These are phyloP conservation scores for Anguilla megastoma DNA, from an alignment of 2,797 vertebrate species.

Conservation along the genomic window DNA sequence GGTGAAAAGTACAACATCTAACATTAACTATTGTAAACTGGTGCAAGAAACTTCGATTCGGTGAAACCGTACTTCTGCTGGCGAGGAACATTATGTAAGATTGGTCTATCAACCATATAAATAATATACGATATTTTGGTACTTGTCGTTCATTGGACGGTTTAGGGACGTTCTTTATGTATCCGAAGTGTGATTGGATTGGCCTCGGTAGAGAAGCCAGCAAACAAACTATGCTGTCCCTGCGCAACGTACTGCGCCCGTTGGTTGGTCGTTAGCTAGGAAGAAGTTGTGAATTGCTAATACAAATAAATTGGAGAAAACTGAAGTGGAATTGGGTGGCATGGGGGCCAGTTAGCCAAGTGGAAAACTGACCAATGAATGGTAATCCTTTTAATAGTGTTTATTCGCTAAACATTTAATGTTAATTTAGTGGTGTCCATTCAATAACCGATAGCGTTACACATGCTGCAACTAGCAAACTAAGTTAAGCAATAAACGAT, in stretches of 20 bases:
- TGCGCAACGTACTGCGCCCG: not conserved
- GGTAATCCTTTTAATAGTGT: not conserved
- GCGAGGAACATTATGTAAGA: not conserved
- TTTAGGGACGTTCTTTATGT: not conserved
- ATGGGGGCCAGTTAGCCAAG: not conserved
- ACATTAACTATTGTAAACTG: too few relatives aligned
- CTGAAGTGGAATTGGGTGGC: not conserved
- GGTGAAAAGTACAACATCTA: too few relatives aligned
- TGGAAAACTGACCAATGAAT: not conserved
- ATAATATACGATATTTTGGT: not conserved
- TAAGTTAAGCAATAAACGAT: too few relatives aligned
- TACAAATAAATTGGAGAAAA: slow-evolving; percentile 4
- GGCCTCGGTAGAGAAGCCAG: not conserved
- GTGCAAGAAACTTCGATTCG: not conserved
- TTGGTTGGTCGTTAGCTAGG: not conserved
- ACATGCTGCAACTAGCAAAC: too few relatives aligned
- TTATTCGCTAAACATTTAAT: not conserved
- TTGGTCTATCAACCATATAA: not conserved
- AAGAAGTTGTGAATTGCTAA: not conserved
- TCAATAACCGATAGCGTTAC: too few relatives aligned
- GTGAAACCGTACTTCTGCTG: not conserved
- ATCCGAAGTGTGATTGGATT: not conserved
- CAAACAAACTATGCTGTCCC: not conserved
- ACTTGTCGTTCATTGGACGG: not conserved
- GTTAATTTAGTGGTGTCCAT: too few relatives aligned